Base-by-base conservation (phyloP, 2,888 invertebrate species). In the Sinodicranocentrus sp. region DNA sequence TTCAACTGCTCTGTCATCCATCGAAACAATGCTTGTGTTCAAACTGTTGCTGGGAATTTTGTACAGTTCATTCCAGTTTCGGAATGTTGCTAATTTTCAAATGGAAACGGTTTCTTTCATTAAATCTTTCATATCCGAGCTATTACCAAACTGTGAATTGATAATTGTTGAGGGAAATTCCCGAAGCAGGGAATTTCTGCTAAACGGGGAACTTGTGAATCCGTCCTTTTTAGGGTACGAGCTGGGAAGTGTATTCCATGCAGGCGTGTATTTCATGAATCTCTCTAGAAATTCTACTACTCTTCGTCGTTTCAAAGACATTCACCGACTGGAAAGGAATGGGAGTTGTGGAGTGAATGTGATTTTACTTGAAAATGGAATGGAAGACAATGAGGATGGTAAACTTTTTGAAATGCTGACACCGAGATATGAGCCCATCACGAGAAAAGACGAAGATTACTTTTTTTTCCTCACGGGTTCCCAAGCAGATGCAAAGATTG, bases 401-500 rank as follows among this genome's bases (percentile, higher is more conserved):
- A 1, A 57, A 3, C 28, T 79, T 13, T 79, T 63, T 19, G 33
- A 52, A 1, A 43, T 39, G 13, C 33, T 76, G 1, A 76, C 76
- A 0, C 76, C 61, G 21, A 3, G n/a, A 0, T 54, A 61, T 17
- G 44, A 8, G n/a, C 54, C 73, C 28, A 21, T 82, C 15, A 43
- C 44, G 0, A 26, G 68, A 28, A 82, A 82, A 25, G 82, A 82
- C n/a, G 73, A 82, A 44, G 82, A 82, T 19, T 44, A 43, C 26
- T 82, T 73, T 39, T 26, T 82, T 5, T 73, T 82, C 26, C 6
- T 61, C 2, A 61, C 28, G 26, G 2, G 1, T 6, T 1, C 26
- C 1, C 13, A 2, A 21, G 39, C 19, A 2, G 10, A 6, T 39
- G 72, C 68, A 2, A 17, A 73, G 13, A 19, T 33, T 23, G 17